Evolutionary conservation across 2,113 vertebrate species (phyloP).

Genomic region (Labrus mixtus): DNA sequence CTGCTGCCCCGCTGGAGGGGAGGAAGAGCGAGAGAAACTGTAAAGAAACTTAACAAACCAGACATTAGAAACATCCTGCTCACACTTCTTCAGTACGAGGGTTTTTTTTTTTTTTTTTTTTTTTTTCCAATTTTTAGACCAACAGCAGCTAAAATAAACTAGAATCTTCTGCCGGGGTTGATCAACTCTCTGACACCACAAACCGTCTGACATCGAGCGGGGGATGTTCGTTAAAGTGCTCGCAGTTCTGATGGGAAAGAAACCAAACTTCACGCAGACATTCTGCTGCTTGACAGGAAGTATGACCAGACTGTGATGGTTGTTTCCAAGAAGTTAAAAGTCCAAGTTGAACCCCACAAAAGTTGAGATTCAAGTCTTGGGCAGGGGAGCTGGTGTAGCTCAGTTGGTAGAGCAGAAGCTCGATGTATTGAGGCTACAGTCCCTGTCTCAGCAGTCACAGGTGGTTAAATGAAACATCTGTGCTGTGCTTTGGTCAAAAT

Average conservation of each 20-base stretch:
- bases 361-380: no score
- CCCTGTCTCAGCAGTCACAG: no score
- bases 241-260: slow-evolving; percentile 30
- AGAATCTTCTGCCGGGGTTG: slow-evolving; percentile 40
- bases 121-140: slow-evolving; percentile 51
- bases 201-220: slow-evolving; percentile 46
- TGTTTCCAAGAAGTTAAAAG: background rate
- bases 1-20: slow-evolving; percentile 62
- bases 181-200: slow-evolving; percentile 53
- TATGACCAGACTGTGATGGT: background rate
- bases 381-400: no score
- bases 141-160: slow-evolving; percentile 24
- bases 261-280: slow-evolving; percentile 37
- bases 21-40: slow-evolving; percentile 50
- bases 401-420: no score
- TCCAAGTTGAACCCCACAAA: no score
- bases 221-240: slow-evolving; percentile 53
- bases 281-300: slow-evolving; percentile 11
- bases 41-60: slow-evolving; percentile 65
- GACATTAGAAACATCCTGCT: slow-evolving; percentile 63
- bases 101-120: no score
- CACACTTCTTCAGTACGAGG: slow-evolving; percentile 35
- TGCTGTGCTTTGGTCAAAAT: no score
- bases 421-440: no score
- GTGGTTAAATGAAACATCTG: no score